Evolutionary conservation across 2,797 vertebrate species (phyloP), one percentile per base, ranked within the genome.

Genomic region (Streptopelia turtur): DNA sequence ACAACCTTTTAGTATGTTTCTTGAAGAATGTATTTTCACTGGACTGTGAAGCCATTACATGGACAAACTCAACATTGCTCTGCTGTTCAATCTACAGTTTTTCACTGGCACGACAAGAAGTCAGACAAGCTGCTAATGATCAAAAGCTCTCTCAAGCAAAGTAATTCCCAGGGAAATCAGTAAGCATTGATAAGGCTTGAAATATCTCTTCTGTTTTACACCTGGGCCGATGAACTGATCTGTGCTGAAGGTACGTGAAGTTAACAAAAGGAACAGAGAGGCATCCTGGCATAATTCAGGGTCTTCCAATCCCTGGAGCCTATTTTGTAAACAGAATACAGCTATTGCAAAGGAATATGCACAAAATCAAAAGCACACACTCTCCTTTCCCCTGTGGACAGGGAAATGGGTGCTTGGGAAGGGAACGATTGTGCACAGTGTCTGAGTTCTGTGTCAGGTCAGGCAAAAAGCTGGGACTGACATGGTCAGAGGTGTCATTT

Each of bases 41-140:
- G 57, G 45, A 31, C 81, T 80, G 60, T 64, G 68, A 85, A 95
- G 94, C 2, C 13, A 70, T 41, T 94, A 83, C 95, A 68, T 75
- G 68, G 87, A 80, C 33, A 85, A 92, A 64, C 20, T 72, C 37
- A 66, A 13, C 50, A 91, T 83, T 45, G n/a, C 52, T 66, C 52
- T 90, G 13, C 39, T 60, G 10, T 37, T 56, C 5, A 4, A 41
- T 63, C 25, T 13, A 37, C 52, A 49, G 23, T 13, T 84, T 61
- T 31, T 91, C 55, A 90, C 11, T 72, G n/a, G 39, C 53, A 65
- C 12, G 81, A 43, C 25, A 93, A 70, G 10, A 66, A 81, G 11
- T 43, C 39, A 92, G 60, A 77, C 60, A 91, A 83, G n/a, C 27
- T 83, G 64, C 23, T 88, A 77, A 87, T 53, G 22, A 91, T 53